Conservation (phyloP, 2,888 invertebrate species). For the Plebejus melissa region DNA sequence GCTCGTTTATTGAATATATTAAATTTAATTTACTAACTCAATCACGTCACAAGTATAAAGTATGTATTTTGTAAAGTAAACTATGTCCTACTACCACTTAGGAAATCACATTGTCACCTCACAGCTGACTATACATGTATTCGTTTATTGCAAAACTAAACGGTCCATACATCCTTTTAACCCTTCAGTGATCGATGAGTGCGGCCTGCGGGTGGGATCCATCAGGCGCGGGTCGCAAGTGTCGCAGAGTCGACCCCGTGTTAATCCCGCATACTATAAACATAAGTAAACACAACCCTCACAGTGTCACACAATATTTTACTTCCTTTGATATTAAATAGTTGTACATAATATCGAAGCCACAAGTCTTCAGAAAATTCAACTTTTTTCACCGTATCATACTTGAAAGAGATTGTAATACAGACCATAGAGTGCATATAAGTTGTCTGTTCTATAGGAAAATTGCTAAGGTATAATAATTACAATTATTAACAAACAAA, state of each 20-base stretch:
- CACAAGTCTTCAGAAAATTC: too few species aligned
- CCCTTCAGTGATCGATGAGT: slow-evolving; percentile 1
- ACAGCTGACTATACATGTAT: neutral
- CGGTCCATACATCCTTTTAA: neutral
- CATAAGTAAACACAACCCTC: neutral
- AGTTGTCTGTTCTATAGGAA: too few species aligned
- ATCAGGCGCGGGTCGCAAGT: neutral
- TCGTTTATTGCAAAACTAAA: neutral
- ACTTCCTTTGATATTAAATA: neutral
- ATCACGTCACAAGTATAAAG: neutral
- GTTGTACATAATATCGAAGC: too few species aligned
- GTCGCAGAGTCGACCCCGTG: neutral
- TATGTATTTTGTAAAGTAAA: neutral
- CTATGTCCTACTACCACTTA: neutral
- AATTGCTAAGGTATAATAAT: neutral
- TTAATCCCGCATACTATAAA: neutral
- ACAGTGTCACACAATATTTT: neutral
- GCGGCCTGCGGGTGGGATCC: neutral
- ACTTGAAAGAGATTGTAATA: too few species aligned
- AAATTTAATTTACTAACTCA: neutral
- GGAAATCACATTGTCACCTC: neutral
- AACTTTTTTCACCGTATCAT: too few species aligned
- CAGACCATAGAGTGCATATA: too few species aligned
- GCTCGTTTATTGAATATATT: too few species aligned
- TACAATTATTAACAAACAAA: neutral